A percentile compares a stretch with the other conserved stretches of the same genome.
These are phyloP conservation scores for Sebastolobus altivelis DNA, from an alignment of 2,797 vertebrate species.

Conservation along the genomic window DNA sequence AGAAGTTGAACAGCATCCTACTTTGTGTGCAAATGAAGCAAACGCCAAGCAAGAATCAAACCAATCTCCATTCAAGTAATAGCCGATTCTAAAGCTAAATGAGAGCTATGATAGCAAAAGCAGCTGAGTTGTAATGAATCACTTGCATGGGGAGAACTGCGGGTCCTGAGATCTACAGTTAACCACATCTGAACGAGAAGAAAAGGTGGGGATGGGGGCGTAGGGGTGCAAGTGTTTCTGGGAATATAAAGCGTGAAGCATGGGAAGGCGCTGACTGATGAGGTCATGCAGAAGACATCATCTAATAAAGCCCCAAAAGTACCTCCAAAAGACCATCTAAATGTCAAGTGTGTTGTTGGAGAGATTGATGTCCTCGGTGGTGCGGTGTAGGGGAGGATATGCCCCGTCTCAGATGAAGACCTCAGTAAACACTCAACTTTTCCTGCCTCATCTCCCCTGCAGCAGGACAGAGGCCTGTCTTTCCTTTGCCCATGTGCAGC, in stretches of 20 bases:
- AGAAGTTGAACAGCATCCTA: constrained; percentile 44
- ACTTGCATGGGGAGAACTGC: constrained; percentile 61
- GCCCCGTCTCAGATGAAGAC: constrained; percentile 68
- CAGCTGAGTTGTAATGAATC: constrained; percentile 73
- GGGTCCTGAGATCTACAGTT: constrained; percentile 71
- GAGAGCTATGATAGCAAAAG: constrained; percentile 51
- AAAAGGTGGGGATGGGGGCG: constrained; percentile 54
- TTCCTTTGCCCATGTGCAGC: constrained; percentile 55
- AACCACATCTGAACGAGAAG: constrained; percentile 75
- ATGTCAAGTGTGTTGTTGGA: constrained; percentile 67
- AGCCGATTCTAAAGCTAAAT: constrained; percentile 30
- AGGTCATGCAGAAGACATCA: constrained; percentile 76
- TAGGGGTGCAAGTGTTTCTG: constrained; percentile 71
- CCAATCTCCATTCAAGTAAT: constrained; percentile 44
- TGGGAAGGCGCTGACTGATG: constrained; percentile 71
- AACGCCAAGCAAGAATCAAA: constrained; percentile 31
- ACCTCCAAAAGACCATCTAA: constrained; percentile 64
- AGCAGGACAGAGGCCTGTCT: constrained; percentile 61
- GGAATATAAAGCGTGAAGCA: constrained; percentile 74
- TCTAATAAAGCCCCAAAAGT: constrained; percentile 66
- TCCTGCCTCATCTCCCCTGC: constrained; percentile 65
- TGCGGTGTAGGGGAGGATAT: constrained; percentile 63
- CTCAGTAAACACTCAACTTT: constrained; percentile 71
- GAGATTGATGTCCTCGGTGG: constrained; percentile 64
- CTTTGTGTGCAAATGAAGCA: constrained; percentile 47